Conservation (phyloP, 2,113 vertebrate species). For the Corythoichthys haematopterus region DNA sequence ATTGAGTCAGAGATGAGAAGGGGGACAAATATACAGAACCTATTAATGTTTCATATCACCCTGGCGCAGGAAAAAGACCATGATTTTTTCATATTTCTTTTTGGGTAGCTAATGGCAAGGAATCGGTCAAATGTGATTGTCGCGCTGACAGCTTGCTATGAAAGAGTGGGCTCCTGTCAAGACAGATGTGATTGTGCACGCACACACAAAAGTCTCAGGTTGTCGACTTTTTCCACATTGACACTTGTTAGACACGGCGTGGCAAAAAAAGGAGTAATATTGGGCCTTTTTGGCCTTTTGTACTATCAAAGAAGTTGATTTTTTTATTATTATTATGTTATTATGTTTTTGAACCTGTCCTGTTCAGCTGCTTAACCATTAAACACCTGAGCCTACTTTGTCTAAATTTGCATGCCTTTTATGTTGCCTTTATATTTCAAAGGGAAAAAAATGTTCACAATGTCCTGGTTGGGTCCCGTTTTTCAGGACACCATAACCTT, state of each 20-base stretch:
- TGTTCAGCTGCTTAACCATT: too few relatives aligned
- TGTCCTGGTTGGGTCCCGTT: too few relatives aligned
- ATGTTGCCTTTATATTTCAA: too few relatives aligned
- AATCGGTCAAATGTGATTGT: slow-evolving; percentile 22
- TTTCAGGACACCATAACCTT: too few relatives aligned
- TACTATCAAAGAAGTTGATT: too few relatives aligned
- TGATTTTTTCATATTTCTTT: slow-evolving; percentile 41
- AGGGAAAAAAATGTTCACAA: too few relatives aligned
- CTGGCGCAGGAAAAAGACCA: slow-evolving; percentile 9
- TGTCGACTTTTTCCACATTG: slow-evolving; percentile 11
- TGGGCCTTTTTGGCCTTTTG: not conserved
- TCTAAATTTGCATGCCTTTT: too few relatives aligned
- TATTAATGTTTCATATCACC: slow-evolving; percentile 46
- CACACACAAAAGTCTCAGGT: slow-evolving; percentile 5
- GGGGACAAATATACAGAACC: not conserved
- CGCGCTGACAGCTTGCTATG: slow-evolving; percentile 6
- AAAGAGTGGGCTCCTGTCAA: not conserved
- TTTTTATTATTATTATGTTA: too few relatives aligned
- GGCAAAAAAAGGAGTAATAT: not conserved
- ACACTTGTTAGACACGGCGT: not conserved
- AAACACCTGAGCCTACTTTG: too few relatives aligned
- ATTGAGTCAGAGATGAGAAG: slow-evolving; percentile 22
- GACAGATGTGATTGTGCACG: not conserved
- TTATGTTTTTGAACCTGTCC: too few relatives aligned
- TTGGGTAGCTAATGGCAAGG: slow-evolving; percentile 13